phyloP scores from a whole-genome alignment of 2,113 vertebrate species.

The Hassar affinis region DNA sequence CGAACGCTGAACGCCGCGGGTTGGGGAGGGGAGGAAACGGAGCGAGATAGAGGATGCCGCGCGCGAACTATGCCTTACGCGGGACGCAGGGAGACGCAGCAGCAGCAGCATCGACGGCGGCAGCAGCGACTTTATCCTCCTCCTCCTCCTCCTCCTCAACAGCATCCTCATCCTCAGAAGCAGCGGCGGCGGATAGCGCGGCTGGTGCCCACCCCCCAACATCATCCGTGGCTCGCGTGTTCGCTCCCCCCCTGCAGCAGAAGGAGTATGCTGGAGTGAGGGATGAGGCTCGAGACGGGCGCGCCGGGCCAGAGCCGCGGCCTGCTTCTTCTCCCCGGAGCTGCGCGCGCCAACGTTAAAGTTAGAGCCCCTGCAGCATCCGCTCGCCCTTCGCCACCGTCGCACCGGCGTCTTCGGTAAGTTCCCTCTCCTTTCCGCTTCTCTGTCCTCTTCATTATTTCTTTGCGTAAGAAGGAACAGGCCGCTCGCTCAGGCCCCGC shows the following conservation, averaged over 20 bases:
- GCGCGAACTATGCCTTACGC: constrained; percentile 59
- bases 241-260: constrained; percentile 78
- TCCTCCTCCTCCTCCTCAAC: constrained; percentile 42
- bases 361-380: constrained; percentile 74
- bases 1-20: constrained; percentile 10
- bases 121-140: constrained; percentile 50
- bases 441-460: constrained; percentile 55
- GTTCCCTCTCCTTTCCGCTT: constrained; percentile 21
- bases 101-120: constrained; percentile 42
- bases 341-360: constrained; percentile 84
- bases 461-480: constrained; percentile 74
- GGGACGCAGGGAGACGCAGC: constrained; percentile 73
- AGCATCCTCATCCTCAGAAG: constrained; percentile 50
- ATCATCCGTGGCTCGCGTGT: constrained; percentile 76
- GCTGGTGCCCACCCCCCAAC: constrained; percentile 70
- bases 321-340: constrained; percentile 89
- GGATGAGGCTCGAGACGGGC: constrained; percentile 90
- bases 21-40: constrained; percentile 33
- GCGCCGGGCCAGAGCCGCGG: constrained; percentile 88
- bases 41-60: constrained; percentile 55
- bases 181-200: constrained; percentile 66
- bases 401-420: constrained; percentile 97
- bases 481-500: constrained; percentile 81
- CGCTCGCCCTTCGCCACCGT: constrained; percentile 95
- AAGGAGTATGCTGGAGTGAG: constrained; percentile 99